Evolutionary conservation across 2,113 vertebrate genomes (phyloP).

Genomic region (Cephalopholis sonnerati): DNA sequence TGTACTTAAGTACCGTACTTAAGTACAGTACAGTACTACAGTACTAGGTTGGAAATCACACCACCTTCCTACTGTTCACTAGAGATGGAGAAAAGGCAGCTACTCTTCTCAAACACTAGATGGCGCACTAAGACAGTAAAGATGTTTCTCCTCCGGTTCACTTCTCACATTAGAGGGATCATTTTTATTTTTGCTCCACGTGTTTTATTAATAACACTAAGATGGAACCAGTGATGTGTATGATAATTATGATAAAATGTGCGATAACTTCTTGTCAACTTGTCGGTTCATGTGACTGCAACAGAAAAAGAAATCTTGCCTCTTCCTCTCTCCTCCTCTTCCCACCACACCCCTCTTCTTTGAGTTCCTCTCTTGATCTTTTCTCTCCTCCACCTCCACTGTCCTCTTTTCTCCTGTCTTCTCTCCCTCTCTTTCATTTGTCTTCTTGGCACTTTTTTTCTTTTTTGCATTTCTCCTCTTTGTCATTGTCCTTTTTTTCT

Average conservation of each 20-base stretch:
- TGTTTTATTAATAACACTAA: constrained; percentile 34
- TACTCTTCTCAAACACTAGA: constrained; percentile 35
- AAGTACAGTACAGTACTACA: too few species aligned
- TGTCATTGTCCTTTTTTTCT: neutral
- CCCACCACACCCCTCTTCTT: neutral
- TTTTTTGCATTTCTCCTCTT: neutral
- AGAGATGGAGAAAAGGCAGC: neutral
- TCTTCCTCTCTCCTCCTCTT: neutral
- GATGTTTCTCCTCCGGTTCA: neutral
- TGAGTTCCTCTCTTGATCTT: too few species aligned
- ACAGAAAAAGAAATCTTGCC: neutral
- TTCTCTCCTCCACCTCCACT: too few species aligned
- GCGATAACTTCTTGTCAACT: neutral
- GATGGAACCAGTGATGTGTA: neutral
- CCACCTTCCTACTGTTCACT: too few species aligned
- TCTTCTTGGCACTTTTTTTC: too few species aligned
- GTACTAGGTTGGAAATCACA: too few species aligned
- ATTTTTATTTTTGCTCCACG: constrained; percentile 22
- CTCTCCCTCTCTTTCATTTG: neutral
- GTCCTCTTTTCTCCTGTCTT: neutral
- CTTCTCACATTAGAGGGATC: neutral
- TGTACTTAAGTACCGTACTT: too few species aligned
- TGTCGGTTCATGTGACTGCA: neutral
- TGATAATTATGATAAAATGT: constrained; percentile 42
- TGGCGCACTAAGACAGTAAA: constrained; percentile 37